Percentiles rank a stretch among this genome's conserved stretches.
Conservation (phyloP, 2,888 invertebrate species). For the Chrysomela aeneicollis region DNA sequence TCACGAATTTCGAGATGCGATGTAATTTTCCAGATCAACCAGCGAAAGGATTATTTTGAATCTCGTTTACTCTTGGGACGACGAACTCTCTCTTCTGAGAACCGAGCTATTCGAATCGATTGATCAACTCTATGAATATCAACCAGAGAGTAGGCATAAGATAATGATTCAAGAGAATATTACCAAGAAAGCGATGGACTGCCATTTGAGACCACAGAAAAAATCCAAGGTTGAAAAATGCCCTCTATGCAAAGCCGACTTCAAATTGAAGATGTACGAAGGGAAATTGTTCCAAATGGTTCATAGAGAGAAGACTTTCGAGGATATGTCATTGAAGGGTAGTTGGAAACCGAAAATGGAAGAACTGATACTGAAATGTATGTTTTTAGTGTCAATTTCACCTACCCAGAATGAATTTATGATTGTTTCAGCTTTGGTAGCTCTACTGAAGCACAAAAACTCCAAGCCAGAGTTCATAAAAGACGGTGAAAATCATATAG, state of each 20-base stretch:
- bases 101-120: constrained; percentile 51
- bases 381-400: constrained; percentile 1
- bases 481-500: constrained; percentile 65
- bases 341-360: constrained; percentile 70
- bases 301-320: constrained; percentile 59
- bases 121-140: constrained; percentile 43
- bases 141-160: constrained; percentile 24
- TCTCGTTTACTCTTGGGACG: constrained; percentile 51
- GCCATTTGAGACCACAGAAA: constrained; percentile 64
- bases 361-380: constrained; percentile 67
- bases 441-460: constrained; percentile 59
- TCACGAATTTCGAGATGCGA: neutral
- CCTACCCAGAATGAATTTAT: neutral
- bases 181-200: constrained; percentile 64
- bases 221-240: constrained; percentile 53
- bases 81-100: constrained; percentile 52
- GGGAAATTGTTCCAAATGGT: constrained; percentile 66
- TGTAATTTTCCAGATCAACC: constrained; percentile 23
- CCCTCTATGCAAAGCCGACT: constrained; percentile 61
- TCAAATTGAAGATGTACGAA: constrained; percentile 63
- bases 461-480: constrained; percentile 55
- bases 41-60: constrained; percentile 45
- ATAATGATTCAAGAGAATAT: constrained; percentile 44
- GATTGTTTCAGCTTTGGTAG: constrained; percentile 60
- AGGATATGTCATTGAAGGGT: constrained; percentile 65